Evolutionary conservation across 2,113 vertebrate genomes (phyloP).

Genomic region (human): DNA sequence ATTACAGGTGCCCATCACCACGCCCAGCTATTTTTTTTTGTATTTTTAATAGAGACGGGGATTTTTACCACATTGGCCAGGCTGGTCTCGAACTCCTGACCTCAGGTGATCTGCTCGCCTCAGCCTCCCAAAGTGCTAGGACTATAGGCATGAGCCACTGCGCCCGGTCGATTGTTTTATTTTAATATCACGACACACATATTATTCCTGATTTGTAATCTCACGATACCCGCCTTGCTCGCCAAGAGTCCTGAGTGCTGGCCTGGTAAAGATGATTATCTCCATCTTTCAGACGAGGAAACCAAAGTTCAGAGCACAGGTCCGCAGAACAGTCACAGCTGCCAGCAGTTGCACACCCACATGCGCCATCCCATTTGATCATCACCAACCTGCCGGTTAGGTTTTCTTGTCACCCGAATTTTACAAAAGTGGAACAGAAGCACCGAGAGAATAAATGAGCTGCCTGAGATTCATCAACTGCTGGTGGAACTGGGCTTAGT

Average conservation of each 20-base stretch:
- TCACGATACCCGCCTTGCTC: background rate
- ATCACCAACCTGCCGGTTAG: background rate
- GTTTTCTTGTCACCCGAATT: background rate
- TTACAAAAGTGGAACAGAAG: background rate
- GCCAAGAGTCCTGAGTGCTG: background rate
- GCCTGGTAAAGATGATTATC: background rate
- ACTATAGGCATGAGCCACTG: too few species aligned
- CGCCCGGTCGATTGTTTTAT: background rate
- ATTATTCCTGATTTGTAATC: background rate
- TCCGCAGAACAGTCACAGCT: accelerated
- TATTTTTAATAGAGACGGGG: too few species aligned
- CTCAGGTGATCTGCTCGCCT: too few species aligned
- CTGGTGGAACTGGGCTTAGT: too few species aligned
- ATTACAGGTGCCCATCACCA: too few species aligned
- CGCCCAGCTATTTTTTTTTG: too few species aligned
- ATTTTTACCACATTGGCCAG: too few species aligned
- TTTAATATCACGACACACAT: background rate
- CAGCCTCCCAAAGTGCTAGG: too few species aligned
- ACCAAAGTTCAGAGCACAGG: background rate
- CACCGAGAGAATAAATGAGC: background rate
- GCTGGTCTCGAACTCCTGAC: too few species aligned
- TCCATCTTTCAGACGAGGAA: background rate
- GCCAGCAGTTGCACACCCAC: background rate
- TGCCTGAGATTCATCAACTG: too few species aligned
- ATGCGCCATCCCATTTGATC: accelerated